Evolutionary conservation across 1,140 invertebrate genomes (phyloP).

Genomic region (Drosophila mauritiana): DNA sequence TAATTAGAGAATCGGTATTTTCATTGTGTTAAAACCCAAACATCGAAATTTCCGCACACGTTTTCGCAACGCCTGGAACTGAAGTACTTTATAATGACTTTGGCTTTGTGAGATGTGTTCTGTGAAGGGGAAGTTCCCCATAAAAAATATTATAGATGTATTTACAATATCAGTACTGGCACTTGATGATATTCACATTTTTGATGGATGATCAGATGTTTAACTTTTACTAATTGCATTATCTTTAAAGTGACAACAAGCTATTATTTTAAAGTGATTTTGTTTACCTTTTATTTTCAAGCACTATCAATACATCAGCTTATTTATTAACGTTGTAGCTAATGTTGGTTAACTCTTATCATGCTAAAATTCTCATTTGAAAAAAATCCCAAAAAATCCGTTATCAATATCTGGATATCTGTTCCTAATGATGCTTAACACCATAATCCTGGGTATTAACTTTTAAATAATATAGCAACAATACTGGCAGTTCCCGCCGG

Average conservation of each 20-base stretch:
- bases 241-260: conserved; percentile 23
- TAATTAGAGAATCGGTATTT: conserved; percentile 81
- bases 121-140: conserved; percentile 23
- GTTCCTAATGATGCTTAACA: conserved; percentile 6
- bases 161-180: not conserved
- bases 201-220: not conserved
- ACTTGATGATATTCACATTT: not conserved
- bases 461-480: conserved; percentile 51
- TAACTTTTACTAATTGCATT: not conserved
- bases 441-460: conserved; percentile 53
- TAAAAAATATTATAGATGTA: conserved; percentile 2
- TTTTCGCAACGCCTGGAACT: conserved; percentile 40
- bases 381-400: not conserved
- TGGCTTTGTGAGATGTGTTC: conserved; percentile 1
- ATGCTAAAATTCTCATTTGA: too few species aligned
- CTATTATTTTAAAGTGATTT: not conserved
- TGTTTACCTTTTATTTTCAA: conserved; percentile 9
- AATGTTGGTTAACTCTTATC: too few species aligned
- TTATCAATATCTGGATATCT: conserved; percentile 1
- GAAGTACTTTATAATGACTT: conserved; percentile 57
- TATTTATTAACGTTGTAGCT: not conserved
- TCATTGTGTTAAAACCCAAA: conserved; percentile 83
- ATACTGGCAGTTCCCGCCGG: conserved; percentile 37
- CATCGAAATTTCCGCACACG: conserved; percentile 67
- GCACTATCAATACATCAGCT: not conserved